Evolutionary conservation across 2,797 vertebrate species (phyloP).

Genomic region (Triplophysa yarkandensis): DNA sequence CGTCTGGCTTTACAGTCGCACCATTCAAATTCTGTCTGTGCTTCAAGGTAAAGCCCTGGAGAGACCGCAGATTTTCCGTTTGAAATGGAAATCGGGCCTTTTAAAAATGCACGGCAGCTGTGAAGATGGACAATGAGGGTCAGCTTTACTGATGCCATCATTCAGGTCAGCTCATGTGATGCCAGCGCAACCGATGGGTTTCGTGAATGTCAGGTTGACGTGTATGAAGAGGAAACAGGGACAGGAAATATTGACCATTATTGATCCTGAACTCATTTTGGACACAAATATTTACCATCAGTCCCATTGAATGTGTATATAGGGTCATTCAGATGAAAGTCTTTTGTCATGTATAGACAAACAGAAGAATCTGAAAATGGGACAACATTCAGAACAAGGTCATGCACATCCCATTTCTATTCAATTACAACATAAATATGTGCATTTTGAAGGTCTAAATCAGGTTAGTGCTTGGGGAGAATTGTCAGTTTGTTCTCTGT

Average conservation of each 20-base stretch:
- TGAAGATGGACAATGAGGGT: slow-evolving; percentile 49
- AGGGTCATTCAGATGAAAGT: slow-evolving; percentile 5
- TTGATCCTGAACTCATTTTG: slow-evolving; percentile 14
- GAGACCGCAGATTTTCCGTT: slow-evolving; percentile 61
- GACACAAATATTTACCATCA: slow-evolving; percentile 2
- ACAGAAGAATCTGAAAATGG: slow-evolving; percentile 14
- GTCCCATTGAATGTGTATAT: slow-evolving; percentile 12
- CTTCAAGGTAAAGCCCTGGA: slow-evolving; percentile 57
- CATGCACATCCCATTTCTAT: slow-evolving; percentile 13
- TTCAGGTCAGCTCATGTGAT: slow-evolving; percentile 2
- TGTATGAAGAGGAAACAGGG: background rate
- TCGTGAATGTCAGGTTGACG: slow-evolving; percentile 20
- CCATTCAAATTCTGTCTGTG: slow-evolving; percentile 63
- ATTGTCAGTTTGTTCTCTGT: slow-evolving; percentile 8
- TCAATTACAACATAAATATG: slow-evolving; percentile 42
- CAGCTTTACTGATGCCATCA: slow-evolving; percentile 12
- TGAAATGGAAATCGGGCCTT: slow-evolving; percentile 75
- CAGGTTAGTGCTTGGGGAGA: slow-evolving; percentile 16
- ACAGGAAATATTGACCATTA: slow-evolving; percentile 3
- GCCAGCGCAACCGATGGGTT: slow-evolving; percentile 24
- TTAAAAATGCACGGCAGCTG: slow-evolving; percentile 66
- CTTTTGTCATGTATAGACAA: slow-evolving; percentile 13
- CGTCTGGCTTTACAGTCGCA: slow-evolving; percentile 44
- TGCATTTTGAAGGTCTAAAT: slow-evolving; percentile 39
- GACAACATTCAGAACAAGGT: slow-evolving; percentile 19